A percentile compares a stretch with the other conserved stretches of the same genome.
phyloP scores from a whole-genome alignment of 2,888 invertebrate species.

The Apotomis capreana region DNA sequence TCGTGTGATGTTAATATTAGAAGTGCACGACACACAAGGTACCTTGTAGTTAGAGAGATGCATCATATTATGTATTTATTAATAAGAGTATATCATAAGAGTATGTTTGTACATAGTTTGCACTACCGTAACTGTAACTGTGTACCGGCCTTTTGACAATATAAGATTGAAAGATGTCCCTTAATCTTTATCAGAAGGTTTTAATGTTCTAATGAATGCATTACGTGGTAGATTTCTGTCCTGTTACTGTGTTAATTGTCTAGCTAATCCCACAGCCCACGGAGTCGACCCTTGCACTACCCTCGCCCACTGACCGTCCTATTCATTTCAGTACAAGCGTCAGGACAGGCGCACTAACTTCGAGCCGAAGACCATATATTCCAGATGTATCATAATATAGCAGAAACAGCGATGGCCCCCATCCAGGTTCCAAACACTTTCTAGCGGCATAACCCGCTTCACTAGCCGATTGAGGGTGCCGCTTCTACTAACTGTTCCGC shows the following conservation, averaged over 20 bases:
- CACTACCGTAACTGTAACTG: conserved; percentile 4
- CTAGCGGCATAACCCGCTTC: conserved; percentile 62
- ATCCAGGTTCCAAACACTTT: conserved; percentile 74
- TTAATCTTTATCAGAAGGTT: neutral
- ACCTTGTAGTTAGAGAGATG: conserved; percentile 9
- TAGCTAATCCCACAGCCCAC: conserved; percentile 26
- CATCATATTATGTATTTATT: neutral
- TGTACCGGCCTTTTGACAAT: neutral
- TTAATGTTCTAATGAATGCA: conserved; percentile 3
- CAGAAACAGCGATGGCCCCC: conserved; percentile 61
- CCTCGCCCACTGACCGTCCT: conserved; percentile 59
- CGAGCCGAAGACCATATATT: conserved; percentile 70
- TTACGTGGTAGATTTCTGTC: neutral
- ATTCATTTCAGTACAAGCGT: conserved; percentile 82
- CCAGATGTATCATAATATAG: conserved; percentile 59
- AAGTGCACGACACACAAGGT: conserved; percentile 13
- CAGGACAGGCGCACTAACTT: conserved; percentile 80
- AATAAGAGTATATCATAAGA: neutral
- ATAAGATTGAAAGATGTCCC: neutral
- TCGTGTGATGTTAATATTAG: conserved; percentile 7
- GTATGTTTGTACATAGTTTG: conserved; percentile 20
- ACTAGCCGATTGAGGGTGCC: conserved; percentile 64
- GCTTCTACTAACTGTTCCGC: conserved; percentile 67
- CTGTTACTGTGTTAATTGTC: conserved; percentile 25
- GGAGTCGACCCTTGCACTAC: conserved; percentile 16